Evolutionary conservation across 37 sponge, comb jelly and placozoan species (phyloP), one percentile per base, ranked within the genome.

Genomic region (Tethya wilhelma): DNA sequence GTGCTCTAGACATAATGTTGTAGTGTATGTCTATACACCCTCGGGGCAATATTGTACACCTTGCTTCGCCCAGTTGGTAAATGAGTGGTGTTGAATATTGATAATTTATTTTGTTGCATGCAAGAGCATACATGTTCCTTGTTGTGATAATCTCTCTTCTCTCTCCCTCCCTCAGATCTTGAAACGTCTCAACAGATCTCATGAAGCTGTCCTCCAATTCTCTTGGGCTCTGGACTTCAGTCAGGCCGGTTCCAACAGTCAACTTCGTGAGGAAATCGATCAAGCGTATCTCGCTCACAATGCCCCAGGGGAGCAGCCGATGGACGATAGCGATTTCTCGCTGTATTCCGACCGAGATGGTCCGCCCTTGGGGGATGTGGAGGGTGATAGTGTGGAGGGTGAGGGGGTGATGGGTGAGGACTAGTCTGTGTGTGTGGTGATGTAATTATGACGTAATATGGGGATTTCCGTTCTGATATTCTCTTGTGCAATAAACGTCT

Each of bases 171-270:
- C 32, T 25, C 74, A 86, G 87, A 53, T 86, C 25, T 40, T 86
- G 2, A 56, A 86, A 42, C 84, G 74, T 59, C 57, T 95, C 62
- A 83, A 81, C 8, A 75, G 84, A 46, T 62, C 75, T n/a, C 91
- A 88, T 38, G 84, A 90, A 34, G 91, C 95, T 43, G 81, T 91
- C 42, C 75, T 90, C 36, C 81, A 95, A 43, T 82, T 91, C 45
- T 91, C 95, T 11, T 90, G 89, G 91, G 95, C 95, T 0, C 68
- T 85, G 38, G 85, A 95, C 60, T 81, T 79, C 57, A 72, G 82
- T 59, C 72, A 64, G 7, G 58, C 33, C 43, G 82, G 64, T 1
- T 4, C 72, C 38, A 81, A 39, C 38, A 43, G 60, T 17, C 82
- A 81, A 42, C 41, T 81, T 42, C 11, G 79, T 12, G 73, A 81